phyloP scores from a whole-genome alignment of 2,888 invertebrate genomes.

The Perithous albicinctus region DNA sequence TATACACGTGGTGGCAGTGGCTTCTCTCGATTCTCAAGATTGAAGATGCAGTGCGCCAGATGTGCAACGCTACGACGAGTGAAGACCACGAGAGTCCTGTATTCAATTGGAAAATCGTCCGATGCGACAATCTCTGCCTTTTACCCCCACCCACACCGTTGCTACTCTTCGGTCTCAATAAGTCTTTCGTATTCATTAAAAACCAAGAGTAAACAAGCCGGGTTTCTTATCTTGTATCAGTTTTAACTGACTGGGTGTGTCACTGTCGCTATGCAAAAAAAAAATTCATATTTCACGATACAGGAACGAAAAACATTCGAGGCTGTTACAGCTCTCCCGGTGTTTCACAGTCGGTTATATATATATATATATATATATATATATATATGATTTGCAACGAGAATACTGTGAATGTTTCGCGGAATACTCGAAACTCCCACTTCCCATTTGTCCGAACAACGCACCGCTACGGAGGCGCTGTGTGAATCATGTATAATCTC shows the following conservation, averaged over 20 bases:
- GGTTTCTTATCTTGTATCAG: constrained; percentile 17
- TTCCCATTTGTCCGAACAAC: background rate
- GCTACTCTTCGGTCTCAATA: constrained; percentile 12
- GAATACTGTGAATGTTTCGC: constrained; percentile 45
- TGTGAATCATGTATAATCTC: constrained; percentile 65
- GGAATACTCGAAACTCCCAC: constrained; percentile 12
- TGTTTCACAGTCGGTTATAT: constrained; percentile 6
- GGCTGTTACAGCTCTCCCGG: background rate
- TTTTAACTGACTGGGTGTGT: constrained; percentile 17
- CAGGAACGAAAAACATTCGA: constrained; percentile 4
- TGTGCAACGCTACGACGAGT: background rate
- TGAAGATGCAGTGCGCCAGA: background rate
- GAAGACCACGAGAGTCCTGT: background rate
- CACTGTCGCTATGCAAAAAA: constrained; percentile 32
- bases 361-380: too few species aligned
- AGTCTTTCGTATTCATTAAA: constrained; percentile 45
- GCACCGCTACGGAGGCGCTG: constrained; percentile 14
- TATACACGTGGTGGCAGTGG: background rate
- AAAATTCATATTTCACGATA: background rate
- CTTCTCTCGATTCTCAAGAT: background rate
- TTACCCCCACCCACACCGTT: background rate
- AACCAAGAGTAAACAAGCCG: constrained; percentile 19
- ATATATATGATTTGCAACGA: too few species aligned
- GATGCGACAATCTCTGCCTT: constrained; percentile 61
- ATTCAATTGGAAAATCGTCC: constrained; percentile 63